A percentile compares a stretch with the other conserved stretches of the same genome.
These are phyloP conservation scores for Siderastrea siderea DNA, from an alignment of 92 coral and sea anemone genomes.

Conservation along the genomic window DNA sequence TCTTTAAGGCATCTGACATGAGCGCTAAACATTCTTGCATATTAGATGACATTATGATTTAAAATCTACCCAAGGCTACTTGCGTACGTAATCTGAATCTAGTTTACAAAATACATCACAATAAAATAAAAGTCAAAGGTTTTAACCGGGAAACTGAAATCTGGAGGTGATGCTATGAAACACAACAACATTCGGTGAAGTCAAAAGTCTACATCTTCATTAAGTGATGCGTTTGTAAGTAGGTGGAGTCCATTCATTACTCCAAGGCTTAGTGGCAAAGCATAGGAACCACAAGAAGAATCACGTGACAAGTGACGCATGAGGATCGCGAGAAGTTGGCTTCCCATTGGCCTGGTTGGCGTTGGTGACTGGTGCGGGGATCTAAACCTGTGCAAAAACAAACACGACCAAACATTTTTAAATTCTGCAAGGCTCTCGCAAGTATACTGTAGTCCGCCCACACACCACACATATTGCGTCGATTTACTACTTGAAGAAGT, in stretches of 20 bases:
- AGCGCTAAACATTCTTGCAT: no score
- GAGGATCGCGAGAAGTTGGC: neutral
- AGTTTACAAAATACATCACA: no score
- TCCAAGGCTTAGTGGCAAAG: conserved; percentile 15
- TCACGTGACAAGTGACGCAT: conserved; percentile 8
- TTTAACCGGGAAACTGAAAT: no score
- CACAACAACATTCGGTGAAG: no score
- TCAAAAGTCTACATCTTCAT: neutral
- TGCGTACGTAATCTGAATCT: no score
- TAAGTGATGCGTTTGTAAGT: neutral
- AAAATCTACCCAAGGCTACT: no score
- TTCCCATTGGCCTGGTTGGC: neutral
- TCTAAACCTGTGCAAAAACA: conserved; percentile 14
- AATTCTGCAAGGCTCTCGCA: neutral
- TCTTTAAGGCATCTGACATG: no score
- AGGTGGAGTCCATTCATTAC: conserved; percentile 5
- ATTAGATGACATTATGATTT: no score
- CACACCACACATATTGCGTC: no score
- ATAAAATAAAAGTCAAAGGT: no score
- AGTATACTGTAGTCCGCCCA: neutral
- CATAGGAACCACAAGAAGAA: neutral
- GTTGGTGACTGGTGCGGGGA: conserved; percentile 9
- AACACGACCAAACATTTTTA: neutral
- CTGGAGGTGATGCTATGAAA: no score
- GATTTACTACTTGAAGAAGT: no score